Evolutionary conservation across 2,888 invertebrate species (phyloP).

Genomic region (Hyalella azteca): DNA sequence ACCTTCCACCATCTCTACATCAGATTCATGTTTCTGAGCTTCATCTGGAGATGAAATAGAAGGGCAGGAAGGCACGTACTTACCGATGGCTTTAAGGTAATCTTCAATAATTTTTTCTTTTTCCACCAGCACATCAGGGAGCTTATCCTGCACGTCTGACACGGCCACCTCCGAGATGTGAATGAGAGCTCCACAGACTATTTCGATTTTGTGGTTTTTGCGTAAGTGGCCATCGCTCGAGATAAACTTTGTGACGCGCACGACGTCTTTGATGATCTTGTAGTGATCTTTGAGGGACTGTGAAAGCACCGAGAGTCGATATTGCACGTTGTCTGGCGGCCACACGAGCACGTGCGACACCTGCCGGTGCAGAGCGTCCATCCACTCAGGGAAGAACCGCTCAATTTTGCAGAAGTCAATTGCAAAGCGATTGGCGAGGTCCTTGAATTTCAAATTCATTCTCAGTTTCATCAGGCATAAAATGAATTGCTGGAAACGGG

Average conservation of each 20-base stretch:
- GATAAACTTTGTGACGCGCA: slow-evolving; percentile 26
- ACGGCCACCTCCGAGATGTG: slow-evolving; percentile 38
- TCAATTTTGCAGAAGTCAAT: slow-evolving; percentile 26
- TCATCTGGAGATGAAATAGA: neutral
- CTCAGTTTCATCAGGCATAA: slow-evolving; percentile 38
- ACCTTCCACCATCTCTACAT: neutral
- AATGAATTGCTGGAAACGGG: slow-evolving; percentile 39
- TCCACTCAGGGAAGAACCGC: slow-evolving; percentile 39
- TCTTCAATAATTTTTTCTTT: slow-evolving; percentile 16
- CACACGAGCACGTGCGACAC: slow-evolving; percentile 42
- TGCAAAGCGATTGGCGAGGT: slow-evolving; percentile 37
- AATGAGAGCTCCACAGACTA: slow-evolving; percentile 29
- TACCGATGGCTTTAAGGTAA: slow-evolving; percentile 7
- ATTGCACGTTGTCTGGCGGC: slow-evolving; percentile 38
- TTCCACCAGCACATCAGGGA: slow-evolving; percentile 6
- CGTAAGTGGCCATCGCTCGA: slow-evolving; percentile 31
- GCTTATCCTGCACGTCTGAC: slow-evolving; percentile 33
- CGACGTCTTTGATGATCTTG: slow-evolving; percentile 29
- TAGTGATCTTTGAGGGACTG: slow-evolving; percentile 27
- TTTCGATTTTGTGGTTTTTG: slow-evolving; percentile 20
- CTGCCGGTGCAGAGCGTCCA: slow-evolving; percentile 35
- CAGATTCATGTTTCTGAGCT: neutral
- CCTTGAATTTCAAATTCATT: slow-evolving; percentile 39
- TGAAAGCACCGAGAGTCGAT: slow-evolving; percentile 27
- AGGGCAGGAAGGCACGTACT: neutral